Evolutionary conservation across 1,140 invertebrate genomes (phyloP).

Genomic region (Anastrepha ludens): DNA sequence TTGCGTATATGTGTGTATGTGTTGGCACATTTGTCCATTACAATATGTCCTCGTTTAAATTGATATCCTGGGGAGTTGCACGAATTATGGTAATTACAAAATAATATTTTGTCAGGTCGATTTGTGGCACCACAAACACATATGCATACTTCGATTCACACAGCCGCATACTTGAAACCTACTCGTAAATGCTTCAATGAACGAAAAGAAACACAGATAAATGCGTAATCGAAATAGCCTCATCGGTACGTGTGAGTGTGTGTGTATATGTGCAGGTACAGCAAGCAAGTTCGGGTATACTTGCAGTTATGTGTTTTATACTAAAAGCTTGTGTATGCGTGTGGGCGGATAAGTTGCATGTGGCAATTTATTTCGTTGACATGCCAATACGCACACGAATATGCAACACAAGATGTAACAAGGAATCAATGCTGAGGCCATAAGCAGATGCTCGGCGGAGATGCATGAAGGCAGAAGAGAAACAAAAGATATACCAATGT

Average conservation of each 20-base stretch:
- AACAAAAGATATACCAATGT: not conserved
- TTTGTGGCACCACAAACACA: constrained; percentile 22
- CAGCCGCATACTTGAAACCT: not conserved
- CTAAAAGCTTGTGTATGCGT: not conserved
- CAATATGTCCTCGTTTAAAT: constrained; percentile 31
- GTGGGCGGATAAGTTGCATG: not conserved
- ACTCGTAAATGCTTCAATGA: constrained; percentile 29
- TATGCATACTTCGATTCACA: not conserved
- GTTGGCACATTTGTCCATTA: not conserved
- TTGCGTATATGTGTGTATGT: not conserved
- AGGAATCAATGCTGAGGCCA: not conserved
- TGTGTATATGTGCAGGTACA: not conserved
- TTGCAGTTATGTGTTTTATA: not conserved
- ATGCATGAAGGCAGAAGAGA: not conserved
- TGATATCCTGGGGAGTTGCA: constrained; percentile 45
- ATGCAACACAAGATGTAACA: not conserved
- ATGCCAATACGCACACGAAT: constrained; percentile 48
- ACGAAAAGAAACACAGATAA: constrained; percentile 29
- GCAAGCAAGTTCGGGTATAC: not conserved
- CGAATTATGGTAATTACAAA: constrained; percentile 53
- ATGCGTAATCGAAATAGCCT: constrained; percentile 22
- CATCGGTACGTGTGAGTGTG: too few relatives aligned
- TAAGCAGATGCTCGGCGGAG: not conserved
- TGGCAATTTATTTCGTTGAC: constrained; percentile 47
- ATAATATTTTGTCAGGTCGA: constrained; percentile 50